These are phyloP conservation scores for Panulirus ornatus DNA, from an alignment of 1,140 invertebrate species.

Conservation along the genomic window DNA sequence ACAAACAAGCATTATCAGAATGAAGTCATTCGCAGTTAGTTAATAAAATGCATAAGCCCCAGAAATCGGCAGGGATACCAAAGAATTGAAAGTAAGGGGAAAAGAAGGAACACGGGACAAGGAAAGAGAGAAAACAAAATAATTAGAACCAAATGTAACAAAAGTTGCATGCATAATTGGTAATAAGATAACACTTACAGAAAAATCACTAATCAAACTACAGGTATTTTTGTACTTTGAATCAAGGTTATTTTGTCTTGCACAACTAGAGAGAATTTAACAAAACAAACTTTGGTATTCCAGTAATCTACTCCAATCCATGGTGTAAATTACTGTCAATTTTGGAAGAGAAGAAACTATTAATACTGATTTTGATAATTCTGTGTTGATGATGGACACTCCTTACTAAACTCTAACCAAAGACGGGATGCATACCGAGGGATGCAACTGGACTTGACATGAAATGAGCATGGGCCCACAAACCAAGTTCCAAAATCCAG, in stretches of 20 bases:
- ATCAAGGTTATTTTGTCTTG: not conserved
- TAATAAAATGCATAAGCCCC: not conserved
- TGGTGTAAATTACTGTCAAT: too few relatives aligned
- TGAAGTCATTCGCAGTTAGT: not conserved
- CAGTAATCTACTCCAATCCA: not conserved
- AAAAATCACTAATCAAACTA: not conserved
- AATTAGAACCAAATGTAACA: conserved; percentile 1
- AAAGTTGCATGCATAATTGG: not conserved
- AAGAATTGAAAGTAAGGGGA: not conserved
- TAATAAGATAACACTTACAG: not conserved
- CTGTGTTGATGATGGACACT: too few relatives aligned
- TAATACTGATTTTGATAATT: not conserved
- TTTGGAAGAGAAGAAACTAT: not conserved
- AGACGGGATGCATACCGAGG: too few relatives aligned
- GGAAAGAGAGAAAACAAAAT: not conserved
- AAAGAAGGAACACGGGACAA: not conserved
- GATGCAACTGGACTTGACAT: too few relatives aligned
- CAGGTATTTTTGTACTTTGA: too few relatives aligned
- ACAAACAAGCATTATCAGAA: not conserved
- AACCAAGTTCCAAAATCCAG: too few relatives aligned
- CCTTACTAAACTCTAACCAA: too few relatives aligned
- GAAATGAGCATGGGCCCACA: too few relatives aligned
- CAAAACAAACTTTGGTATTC: not conserved
- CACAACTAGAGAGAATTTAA: not conserved
- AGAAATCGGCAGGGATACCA: not conserved